Conservation (phyloP, 2,888 invertebrate genomes). For the Pyralis farinalis region DNA sequence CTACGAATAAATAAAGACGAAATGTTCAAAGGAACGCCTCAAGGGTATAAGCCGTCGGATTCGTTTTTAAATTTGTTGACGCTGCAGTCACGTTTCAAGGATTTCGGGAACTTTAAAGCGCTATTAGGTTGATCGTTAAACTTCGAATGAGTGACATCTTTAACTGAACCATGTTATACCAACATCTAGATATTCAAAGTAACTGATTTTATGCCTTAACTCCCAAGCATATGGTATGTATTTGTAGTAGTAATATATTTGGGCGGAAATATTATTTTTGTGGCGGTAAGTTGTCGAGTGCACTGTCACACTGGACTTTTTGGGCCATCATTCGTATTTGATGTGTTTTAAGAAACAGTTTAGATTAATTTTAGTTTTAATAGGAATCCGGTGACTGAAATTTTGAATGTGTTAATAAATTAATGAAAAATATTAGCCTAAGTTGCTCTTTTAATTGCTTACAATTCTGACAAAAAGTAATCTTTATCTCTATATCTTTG, state of each 20-base stretch:
- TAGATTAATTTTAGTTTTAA: slow-evolving; percentile 68
- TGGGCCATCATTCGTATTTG: slow-evolving; percentile 66
- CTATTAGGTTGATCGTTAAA: slow-evolving; percentile 78
- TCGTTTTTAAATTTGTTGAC: slow-evolving; percentile 75
- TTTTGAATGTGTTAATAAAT: not conserved
- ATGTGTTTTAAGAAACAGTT: slow-evolving; percentile 62
- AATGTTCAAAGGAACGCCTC: slow-evolving; percentile 64
- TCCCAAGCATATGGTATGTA: slow-evolving; percentile 5
- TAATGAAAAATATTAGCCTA: no score
- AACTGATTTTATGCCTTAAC: slow-evolving; percentile 24
- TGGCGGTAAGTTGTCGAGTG: slow-evolving; percentile 61
- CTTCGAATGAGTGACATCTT: slow-evolving; percentile 77
- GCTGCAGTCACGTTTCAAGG: slow-evolving; percentile 74
- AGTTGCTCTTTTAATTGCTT: no score
- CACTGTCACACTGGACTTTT: slow-evolving; percentile 61
- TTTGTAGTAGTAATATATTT: slow-evolving; percentile 1
- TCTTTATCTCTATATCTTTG: no score
- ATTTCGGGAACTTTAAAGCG: slow-evolving; percentile 76
- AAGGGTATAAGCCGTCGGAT: slow-evolving; percentile 59
- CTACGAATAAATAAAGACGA: no score
- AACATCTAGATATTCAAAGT: slow-evolving; percentile 7
- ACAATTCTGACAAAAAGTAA: no score
- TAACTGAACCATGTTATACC: slow-evolving; percentile 38
- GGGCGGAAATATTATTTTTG: slow-evolving; percentile 30
- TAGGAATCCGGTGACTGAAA: slow-evolving; percentile 37